Base-by-base conservation (phyloP, 2,888 invertebrate species). In the Caenorhabditis zanzibari region DNA sequence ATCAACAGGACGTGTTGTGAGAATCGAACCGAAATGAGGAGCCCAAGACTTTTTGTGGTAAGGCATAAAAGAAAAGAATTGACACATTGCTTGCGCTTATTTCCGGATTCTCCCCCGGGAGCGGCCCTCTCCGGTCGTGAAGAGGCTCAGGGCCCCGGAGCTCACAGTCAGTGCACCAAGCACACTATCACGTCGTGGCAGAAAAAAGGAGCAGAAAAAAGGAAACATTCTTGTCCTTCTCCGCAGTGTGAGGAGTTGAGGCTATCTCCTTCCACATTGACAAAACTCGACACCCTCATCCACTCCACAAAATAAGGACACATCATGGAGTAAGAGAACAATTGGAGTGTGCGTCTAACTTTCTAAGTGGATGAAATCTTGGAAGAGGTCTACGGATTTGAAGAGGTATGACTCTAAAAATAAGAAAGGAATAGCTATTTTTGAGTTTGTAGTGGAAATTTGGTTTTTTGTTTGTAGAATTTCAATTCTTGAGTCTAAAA, bases 51-150 rank as follows among this genome's bases (percentile, higher is more conserved):
- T 81, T 73, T 81, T 81, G 68, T 66, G 81, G 73, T 69, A 59
- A 74, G 74, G 74, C 81, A 81, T 74, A 74, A 68, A 81, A 73
- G 74, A 73, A 81, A 81, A 69, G 74, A 81, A 81, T 81, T 81
- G 81, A 81, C 81, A 81, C 81, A 81, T 81, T 75, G 74, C 69
- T 74, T 63, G 81, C 74, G 68, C 74, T 81, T 81, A 75, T 81
- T 68, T 81, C 63, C 69, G 74, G 81, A 81, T 61, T 58, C 38
- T 63, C 81, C 74, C 81, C 47, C 9, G 81, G 81, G 81, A 75
- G 74, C 74, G 81, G 68, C 74, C 81, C 74, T 81, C 81, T 75
- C 81, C 81, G 77, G 63, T 71, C 71, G 79, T 79, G 79, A 79
- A 71, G 79, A 79, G 71, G 64, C 71, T 52, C 35, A 54, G 54